A percentile compares a stretch with the other conserved stretches of the same genome.
phyloP scores from a whole-genome alignment of 2,797 vertebrate species.

The Menidia menidia region DNA sequence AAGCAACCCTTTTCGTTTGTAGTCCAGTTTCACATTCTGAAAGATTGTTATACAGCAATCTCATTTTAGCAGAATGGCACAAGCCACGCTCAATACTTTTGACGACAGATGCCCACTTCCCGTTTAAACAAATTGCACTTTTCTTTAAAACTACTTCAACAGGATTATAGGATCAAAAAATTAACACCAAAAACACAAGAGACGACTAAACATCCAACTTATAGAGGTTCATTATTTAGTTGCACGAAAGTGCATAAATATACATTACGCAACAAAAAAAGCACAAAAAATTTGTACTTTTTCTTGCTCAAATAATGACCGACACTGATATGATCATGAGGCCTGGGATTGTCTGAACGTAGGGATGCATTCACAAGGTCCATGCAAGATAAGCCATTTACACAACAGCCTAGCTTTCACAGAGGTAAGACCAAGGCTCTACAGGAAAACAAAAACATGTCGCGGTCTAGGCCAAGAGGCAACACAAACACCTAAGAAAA shows the following conservation, averaged over 20 bases:
- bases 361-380: constrained; percentile 80
- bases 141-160: constrained; percentile 79
- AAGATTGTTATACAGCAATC: constrained; percentile 76
- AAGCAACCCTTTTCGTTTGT: constrained; percentile 70
- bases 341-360: constrained; percentile 72
- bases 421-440: constrained; percentile 78
- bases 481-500: constrained; percentile 79
- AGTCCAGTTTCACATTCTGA: constrained; percentile 84
- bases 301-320: constrained; percentile 79
- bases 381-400: constrained; percentile 80
- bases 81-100: constrained; percentile 68
- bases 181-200: constrained; percentile 79
- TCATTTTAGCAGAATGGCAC: constrained; percentile 75
- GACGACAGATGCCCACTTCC: constrained; percentile 66
- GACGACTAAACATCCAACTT: constrained; percentile 83
- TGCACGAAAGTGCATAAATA: constrained; percentile 85
- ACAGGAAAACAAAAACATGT: constrained; percentile 71
- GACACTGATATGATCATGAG: constrained; percentile 75
- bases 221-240: constrained; percentile 84
- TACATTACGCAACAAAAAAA: constrained; percentile 75
- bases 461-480: constrained; percentile 71
- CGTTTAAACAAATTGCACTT: constrained; percentile 84
- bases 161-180: constrained; percentile 81
- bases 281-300: constrained; percentile 79
- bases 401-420: constrained; percentile 78